Evolutionary conservation across 2,888 invertebrate genomes (phyloP).

Genomic region (Linnaemya tessellans): DNA sequence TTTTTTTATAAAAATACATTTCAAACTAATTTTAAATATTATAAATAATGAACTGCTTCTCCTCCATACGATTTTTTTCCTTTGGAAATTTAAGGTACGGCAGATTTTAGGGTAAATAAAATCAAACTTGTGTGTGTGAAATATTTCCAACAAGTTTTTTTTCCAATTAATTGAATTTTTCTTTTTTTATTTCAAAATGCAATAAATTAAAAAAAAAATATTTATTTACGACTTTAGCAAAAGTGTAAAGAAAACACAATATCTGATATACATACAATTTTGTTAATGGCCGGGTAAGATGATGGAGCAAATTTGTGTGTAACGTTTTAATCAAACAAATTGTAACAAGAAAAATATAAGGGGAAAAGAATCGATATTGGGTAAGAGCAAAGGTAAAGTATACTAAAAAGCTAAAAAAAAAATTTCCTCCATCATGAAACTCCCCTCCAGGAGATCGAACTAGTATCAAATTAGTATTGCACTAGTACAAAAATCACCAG

Average conservation of each 20-base stretch:
- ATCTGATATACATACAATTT: slow-evolving; percentile 16
- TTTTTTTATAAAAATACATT: no score
- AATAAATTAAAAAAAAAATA: slow-evolving; percentile 14
- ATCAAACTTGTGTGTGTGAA: background rate
- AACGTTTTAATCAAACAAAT: slow-evolving; percentile 30
- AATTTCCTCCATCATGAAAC: no score
- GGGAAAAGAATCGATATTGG: background rate
- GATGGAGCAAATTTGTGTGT: background rate
- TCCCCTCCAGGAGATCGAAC: no score
- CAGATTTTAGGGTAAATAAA: background rate
- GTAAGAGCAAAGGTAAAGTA: background rate
- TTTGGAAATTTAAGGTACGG: no score
- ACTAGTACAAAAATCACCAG: no score
- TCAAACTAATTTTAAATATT: no score
- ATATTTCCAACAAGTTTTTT: background rate
- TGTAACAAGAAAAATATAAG: background rate
- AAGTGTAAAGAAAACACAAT: slow-evolving; percentile 23
- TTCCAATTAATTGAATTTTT: background rate
- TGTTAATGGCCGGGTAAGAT: slow-evolving; percentile 16
- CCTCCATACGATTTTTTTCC: background rate
- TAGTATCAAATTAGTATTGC: no score
- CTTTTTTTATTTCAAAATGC: background rate
- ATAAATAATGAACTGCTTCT: no score
- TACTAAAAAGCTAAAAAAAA: no score
- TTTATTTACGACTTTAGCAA: background rate